Evolutionary conservation across 2,113 vertebrate genomes (phyloP).

Genomic region (Corapipo altera): DNA sequence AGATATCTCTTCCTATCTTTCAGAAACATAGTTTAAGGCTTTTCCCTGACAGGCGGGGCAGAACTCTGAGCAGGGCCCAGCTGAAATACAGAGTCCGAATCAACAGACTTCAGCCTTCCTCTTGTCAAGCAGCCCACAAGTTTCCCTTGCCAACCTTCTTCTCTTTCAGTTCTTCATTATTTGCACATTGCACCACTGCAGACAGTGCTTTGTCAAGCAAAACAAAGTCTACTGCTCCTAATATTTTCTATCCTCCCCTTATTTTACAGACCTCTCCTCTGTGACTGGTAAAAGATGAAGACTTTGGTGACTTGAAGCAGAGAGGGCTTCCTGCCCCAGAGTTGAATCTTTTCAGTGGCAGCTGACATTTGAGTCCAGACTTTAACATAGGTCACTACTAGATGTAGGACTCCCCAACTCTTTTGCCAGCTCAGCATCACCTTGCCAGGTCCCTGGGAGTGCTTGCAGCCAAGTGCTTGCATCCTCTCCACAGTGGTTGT

Average conservation of each 20-base stretch:
- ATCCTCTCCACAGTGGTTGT: neutral
- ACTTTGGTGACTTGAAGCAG: neutral
- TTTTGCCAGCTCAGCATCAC: neutral
- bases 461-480: neutral
- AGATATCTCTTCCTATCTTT: neutral
- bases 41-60: neutral
- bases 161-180: neutral
- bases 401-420: neutral
- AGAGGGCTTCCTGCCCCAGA: neutral
- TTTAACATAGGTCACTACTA: neutral
- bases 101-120: conserved; percentile 14
- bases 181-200: neutral
- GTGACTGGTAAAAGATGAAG: fast-evolving
- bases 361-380: neutral
- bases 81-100: neutral
- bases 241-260: neutral
- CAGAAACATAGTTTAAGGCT: neutral
- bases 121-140: neutral
- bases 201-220: neutral
- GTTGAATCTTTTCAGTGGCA: neutral
- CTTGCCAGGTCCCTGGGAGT: fast-evolving
- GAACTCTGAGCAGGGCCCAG: neutral
- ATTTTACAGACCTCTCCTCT: neutral
- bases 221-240: neutral
- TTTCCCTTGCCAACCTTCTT: neutral